Evolutionary conservation across 2,888 invertebrate genomes (phyloP), one percentile per base, ranked within the genome.

Genomic region (Cylindroiulus punctatus): DNA sequence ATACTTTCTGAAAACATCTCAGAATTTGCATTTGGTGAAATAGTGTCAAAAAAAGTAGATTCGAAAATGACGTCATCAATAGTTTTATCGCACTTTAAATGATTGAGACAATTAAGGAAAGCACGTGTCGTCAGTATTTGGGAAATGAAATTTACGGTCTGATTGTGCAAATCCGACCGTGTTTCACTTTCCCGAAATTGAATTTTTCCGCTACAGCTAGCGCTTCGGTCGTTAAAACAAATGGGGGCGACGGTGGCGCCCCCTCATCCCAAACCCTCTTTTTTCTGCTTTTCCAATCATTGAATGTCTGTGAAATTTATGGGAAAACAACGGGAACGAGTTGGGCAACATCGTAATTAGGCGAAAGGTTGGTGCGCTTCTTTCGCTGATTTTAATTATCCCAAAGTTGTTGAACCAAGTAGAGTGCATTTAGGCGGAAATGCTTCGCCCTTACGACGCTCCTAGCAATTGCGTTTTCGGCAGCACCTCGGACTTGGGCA

Each of bases 281-380:
- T 65, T 65, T 26, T 65, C 65, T 22, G 65, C 65, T 22, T 65
- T 65, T 65, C 65, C 65, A 65, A 65, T 65, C 65, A 65, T 65
- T 65, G 65, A 65, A 65, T 65, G 65, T 22, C 65, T 65, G 65
- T n/a, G 65, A 65, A 65, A 65, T 65, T 65, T 65, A 65, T 65
- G 65, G 8, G 65, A 65, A 65, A 65, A 65, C 65, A 65, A 65
- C 22, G 22, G 22, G 22, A 65, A 65, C 65, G 65, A 65, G 65
- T 65, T 65, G 65, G 65, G 65, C 65, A 65, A 65, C 65, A 65
- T 65, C 22, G 65, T 65, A 65, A 65, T 65, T 65, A 65, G 65
- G 65, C 65, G 22, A 65, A 65, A 26, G 22, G 65, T 7, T 65
- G n/a, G 22, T 22, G 22, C 8, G 22, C 22, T 65, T 65, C 65